Evolutionary conservation across 1,140 invertebrate species (phyloP).

Genomic region (Lucilia sericata): DNA sequence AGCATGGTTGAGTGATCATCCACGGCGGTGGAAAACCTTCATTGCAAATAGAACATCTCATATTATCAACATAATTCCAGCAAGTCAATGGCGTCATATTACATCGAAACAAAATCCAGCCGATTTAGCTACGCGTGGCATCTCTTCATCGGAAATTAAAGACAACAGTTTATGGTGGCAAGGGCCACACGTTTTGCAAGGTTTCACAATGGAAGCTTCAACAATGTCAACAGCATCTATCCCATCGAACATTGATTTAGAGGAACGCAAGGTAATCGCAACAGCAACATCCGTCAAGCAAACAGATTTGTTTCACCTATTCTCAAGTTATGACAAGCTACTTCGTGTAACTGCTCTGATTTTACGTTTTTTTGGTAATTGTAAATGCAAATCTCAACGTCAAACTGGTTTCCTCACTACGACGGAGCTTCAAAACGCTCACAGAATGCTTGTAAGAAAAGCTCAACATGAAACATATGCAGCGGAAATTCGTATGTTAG

Average conservation of each 20-base stretch:
- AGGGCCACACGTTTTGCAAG: not conserved
- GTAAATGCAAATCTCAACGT: not conserved
- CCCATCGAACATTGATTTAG: not conserved
- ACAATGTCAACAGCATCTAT: not conserved
- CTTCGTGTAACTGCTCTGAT: not conserved
- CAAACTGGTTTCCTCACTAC: not conserved
- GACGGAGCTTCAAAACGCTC: not conserved
- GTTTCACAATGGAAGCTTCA: not conserved
- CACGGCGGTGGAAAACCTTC: not conserved
- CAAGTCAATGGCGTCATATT: slow-evolving; percentile 55
- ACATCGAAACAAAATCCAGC: slow-evolving; percentile 54
- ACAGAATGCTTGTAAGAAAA: not conserved
- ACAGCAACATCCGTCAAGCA: not conserved
- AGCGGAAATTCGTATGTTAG: slow-evolving; percentile 9
- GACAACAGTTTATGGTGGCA: slow-evolving; percentile 43
- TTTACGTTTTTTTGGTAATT: not conserved
- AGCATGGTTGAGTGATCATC: not conserved
- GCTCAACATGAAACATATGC: slow-evolving; percentile 31
- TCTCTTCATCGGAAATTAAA: slow-evolving; percentile 22
- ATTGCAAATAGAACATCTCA: slow-evolving; percentile 52
- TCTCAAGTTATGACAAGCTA: slow-evolving; percentile 13
- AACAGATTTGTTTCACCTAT: slow-evolving; percentile 28
- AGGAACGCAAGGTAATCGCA: not conserved
- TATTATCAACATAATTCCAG: slow-evolving; percentile 51
- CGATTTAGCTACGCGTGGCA: slow-evolving; percentile 51